These are phyloP conservation scores for Gallinago nigripennis DNA, from an alignment of 2,797 vertebrate species.

Conservation along the genomic window DNA sequence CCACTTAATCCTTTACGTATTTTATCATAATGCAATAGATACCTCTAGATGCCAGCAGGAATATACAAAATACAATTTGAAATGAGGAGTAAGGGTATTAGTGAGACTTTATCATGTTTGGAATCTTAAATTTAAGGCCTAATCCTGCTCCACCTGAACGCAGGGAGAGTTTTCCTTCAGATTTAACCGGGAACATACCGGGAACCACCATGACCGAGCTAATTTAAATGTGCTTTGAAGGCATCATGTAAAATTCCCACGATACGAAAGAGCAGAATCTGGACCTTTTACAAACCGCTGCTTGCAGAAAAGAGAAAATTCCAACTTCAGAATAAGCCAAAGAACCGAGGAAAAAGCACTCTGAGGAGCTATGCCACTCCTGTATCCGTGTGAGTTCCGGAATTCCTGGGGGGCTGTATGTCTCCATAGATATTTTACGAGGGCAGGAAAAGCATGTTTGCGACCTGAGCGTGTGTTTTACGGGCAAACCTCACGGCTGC, in stretches of 20 bases:
- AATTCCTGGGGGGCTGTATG: neutral
- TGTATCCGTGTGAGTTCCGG: neutral
- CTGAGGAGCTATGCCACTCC: neutral
- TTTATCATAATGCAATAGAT: neutral
- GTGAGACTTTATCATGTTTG: neutral
- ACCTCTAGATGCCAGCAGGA: neutral
- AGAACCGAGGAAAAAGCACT: neutral
- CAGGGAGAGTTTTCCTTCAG: neutral
- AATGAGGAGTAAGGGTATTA: neutral
- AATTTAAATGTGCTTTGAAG: neutral
- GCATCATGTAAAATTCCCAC: neutral
- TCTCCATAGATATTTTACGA: neutral
- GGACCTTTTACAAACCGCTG: neutral
- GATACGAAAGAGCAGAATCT: neutral
- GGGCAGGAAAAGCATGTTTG: neutral
- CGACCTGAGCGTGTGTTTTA: neutral
- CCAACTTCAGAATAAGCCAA: neutral
- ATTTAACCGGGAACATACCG: neutral
- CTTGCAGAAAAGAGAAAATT: neutral
- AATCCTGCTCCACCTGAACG: neutral
- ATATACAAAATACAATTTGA: neutral
- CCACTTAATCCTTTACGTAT: neutral
- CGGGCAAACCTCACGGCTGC: neutral
- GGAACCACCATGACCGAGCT: neutral
- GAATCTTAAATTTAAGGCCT: neutral